phyloP scores from a whole-genome alignment of 2,113 vertebrate species.

The Polypterus senegalus region DNA sequence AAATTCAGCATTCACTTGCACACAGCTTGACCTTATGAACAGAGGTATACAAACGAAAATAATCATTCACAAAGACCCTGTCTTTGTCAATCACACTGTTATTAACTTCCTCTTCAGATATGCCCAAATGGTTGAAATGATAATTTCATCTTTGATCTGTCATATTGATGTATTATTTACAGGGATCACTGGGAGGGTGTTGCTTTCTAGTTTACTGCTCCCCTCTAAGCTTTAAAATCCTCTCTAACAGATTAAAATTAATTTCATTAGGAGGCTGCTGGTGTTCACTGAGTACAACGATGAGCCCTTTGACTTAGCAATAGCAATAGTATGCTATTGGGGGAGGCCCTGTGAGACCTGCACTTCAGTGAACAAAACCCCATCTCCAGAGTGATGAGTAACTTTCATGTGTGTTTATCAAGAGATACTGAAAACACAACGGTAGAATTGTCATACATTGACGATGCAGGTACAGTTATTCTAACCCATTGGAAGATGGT shows the following conservation, averaged over 20 bases:
- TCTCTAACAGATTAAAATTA: conserved; percentile 14
- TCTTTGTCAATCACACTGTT: conserved; percentile 1
- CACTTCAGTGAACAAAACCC: too few relatives aligned
- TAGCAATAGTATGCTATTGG: too few relatives aligned
- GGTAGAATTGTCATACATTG: too few relatives aligned
- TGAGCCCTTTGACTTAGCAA: background rate
- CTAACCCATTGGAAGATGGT: too few relatives aligned
- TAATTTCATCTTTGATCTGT: conserved; percentile 35
- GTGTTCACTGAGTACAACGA: background rate
- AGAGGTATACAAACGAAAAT: too few relatives aligned
- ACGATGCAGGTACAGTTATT: too few relatives aligned
- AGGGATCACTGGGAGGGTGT: conserved; percentile 10
- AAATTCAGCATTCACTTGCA: too few relatives aligned
- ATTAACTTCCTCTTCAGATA: conserved; percentile 5
- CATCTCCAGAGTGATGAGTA: too few relatives aligned
- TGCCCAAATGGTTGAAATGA: conserved; percentile 14
- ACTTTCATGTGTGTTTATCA: too few relatives aligned
- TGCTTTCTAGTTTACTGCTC: conserved; percentile 9
- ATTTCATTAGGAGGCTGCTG: conserved; percentile 20
- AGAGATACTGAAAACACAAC: too few relatives aligned
- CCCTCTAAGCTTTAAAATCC: conserved; percentile 2
- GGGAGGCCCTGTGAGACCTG: too few relatives aligned
- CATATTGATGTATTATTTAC: conserved; percentile 56
- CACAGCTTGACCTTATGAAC: too few relatives aligned
- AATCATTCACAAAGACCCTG: background rate